Base-by-base conservation (phyloP, 2,113 vertebrate species). In the Marmota flaviventris region DNA sequence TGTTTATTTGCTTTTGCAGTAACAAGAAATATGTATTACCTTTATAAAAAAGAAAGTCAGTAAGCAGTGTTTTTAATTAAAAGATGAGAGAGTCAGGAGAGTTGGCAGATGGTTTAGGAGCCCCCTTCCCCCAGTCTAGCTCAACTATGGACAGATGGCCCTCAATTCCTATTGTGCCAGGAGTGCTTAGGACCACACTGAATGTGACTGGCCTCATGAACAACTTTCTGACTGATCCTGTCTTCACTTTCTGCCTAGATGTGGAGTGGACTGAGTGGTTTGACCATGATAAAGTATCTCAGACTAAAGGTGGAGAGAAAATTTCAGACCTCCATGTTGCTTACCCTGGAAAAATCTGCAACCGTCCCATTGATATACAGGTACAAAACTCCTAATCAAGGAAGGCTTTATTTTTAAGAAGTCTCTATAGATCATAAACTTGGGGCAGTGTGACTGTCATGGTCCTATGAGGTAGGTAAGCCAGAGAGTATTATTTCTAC, bases 231-330 rank as follows among this genome's bases (percentile, higher is more conserved):
- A 85, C 85, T 97, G 83, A 79, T 65, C 12, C 20, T 29, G 61
- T 56, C 58, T 92, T 42, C 82, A 53, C 48, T 96, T 96, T 97
- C 94, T 94, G 27, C 95, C 24, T 98, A 99, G 99, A 99, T 97
- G 98, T 99, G n/a, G 99, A 99, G 97, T 99, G 99, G 99, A 99
- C 99, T 0, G 99, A 99, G 20, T 99, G 99, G 99, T 99, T 99
- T 83, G 96, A 99, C 97, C 99, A 99, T 32, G 99, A 99, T 83
- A 98, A 99, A 96, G 99, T 98, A 95, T 97, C 98, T 0, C 99
- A 98, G 85, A 98, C 99, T 45, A 99, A 99, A 98, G 99, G 99
- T 93, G 99, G 99, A 98, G 99, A 99, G 98, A 99, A 99, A 83
- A 98, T 99, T 67, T 98, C 98, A 2, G 99, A 99, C 96, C 99